Percentiles rank a stretch among this genome's conserved stretches.
phyloP scores from a whole-genome alignment of 2,888 invertebrate genomes.

The Lasioglossum zephyrum region DNA sequence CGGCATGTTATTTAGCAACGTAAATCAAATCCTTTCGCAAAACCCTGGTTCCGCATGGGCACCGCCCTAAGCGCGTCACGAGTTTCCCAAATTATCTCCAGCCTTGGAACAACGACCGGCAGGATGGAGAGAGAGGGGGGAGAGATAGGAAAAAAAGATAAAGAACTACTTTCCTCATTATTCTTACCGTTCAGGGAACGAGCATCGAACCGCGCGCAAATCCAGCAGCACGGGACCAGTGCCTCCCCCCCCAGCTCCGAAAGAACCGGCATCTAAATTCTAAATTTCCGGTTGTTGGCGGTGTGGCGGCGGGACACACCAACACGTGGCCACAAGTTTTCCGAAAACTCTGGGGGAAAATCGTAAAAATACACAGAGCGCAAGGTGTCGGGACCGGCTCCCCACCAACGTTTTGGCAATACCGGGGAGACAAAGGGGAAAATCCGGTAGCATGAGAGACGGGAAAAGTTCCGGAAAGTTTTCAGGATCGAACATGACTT shows the following conservation, averaged over 20 bases:
- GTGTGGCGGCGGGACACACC: conserved; percentile 17
- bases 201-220: background rate
- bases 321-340: conserved; percentile 39
- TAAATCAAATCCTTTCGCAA: conserved; percentile 22
- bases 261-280: conserved; percentile 36
- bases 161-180: background rate
- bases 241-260: background rate
- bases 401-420: conserved; percentile 19
- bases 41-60: background rate
- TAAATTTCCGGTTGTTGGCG: conserved; percentile 28
- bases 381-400: conserved; percentile 38
- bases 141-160: background rate
- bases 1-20: conserved; percentile 5
- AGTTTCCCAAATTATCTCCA: conserved; percentile 11
- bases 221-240: background rate
- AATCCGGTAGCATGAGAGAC: conserved; percentile 27
- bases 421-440: conserved; percentile 24
- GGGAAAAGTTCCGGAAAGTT: conserved; percentile 65
- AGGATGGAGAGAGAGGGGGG: background rate
- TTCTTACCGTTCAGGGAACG: background rate
- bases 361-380: conserved; percentile 50
- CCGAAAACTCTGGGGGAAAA: conserved; percentile 33
- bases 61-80: conserved; percentile 19
- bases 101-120: background rate
- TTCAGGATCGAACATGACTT: conserved; percentile 70